phyloP scores from a whole-genome alignment of 1,140 invertebrate species.

The Hyposmocoma kahamanoa region DNA sequence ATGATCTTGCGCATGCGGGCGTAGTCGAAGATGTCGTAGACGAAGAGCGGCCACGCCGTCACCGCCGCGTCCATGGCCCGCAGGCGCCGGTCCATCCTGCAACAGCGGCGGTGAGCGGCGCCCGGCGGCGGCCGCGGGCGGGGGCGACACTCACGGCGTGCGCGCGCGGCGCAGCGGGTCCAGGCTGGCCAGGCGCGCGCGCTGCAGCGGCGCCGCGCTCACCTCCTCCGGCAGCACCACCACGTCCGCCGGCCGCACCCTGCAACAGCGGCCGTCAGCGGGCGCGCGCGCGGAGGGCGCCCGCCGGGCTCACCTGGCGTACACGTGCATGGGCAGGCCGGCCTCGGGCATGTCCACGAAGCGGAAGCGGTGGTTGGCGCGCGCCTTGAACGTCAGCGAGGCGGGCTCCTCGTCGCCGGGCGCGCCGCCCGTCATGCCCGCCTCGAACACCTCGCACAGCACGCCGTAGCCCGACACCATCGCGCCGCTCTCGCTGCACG shows the following conservation, averaged over 20 bases:
- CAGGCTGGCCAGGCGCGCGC: conserved; percentile 35
- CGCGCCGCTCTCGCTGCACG: conserved; percentile 30
- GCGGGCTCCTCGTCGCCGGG: conserved; percentile 17
- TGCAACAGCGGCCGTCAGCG: conserved; percentile 7
- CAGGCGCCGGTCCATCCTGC: conserved; percentile 30
- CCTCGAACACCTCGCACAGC: conserved; percentile 61
- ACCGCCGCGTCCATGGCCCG: conserved; percentile 63
- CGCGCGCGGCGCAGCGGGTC: conserved; percentile 25
- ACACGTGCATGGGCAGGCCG: conserved; percentile 22
- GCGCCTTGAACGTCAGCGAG: conserved; percentile 45
- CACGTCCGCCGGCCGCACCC: conserved; percentile 34
- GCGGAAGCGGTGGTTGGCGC: conserved; percentile 49
- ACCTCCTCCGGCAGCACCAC: conserved; percentile 38
- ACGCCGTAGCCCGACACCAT: conserved; percentile 52
- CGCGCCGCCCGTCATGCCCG: conserved; percentile 6
- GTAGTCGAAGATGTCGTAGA: conserved; percentile 82
- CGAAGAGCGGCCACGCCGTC: conserved; percentile 77
- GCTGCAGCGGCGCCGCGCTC: conserved; percentile 30
- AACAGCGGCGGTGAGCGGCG: not conserved
- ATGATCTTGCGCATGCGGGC: conserved; percentile 36
- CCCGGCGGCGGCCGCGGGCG: not conserved
- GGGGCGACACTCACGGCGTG: conserved; percentile 8
- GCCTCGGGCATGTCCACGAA: conserved; percentile 26
- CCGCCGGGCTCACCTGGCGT: conserved; percentile 19
- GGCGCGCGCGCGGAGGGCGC: not conserved